These are phyloP conservation scores for Diabrotica virgifera DNA, from an alignment of 1,140 invertebrate species.

Conservation along the genomic window DNA sequence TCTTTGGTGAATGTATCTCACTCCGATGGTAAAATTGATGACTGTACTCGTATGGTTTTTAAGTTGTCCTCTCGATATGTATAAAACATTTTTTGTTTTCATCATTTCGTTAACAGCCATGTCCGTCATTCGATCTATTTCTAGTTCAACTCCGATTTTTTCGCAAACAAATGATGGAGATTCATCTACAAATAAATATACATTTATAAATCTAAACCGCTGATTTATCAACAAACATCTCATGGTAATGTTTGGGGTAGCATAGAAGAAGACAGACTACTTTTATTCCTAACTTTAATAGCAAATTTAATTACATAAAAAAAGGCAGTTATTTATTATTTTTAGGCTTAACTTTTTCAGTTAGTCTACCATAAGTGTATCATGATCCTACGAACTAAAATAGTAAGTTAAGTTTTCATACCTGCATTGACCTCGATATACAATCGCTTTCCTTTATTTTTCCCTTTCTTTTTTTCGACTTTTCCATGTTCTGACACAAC, in stretches of 20 bases:
- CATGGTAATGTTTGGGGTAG: too few relatives aligned
- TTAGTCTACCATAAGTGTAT: too few relatives aligned
- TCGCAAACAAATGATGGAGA: conserved; percentile 90
- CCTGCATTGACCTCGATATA: conserved; percentile 36
- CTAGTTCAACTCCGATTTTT: conserved; percentile 82
- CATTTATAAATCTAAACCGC: not conserved
- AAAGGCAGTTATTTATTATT: too few relatives aligned
- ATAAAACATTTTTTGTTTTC: conserved; percentile 75
- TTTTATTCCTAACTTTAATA: too few relatives aligned
- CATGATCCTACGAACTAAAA: not conserved
- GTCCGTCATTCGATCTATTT: conserved; percentile 85
- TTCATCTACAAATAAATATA: conserved; percentile 50
- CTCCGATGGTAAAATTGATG: conserved; percentile 78
- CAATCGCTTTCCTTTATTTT: conserved; percentile 46
- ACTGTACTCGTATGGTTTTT: conserved; percentile 87
- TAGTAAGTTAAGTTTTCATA: not conserved
- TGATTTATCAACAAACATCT: too few relatives aligned
- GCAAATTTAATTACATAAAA: too few relatives aligned
- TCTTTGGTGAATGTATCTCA: conserved; percentile 85
- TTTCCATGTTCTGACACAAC: conserved; percentile 80
- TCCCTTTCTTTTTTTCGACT: conserved; percentile 48
- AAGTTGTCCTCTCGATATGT: conserved; percentile 80
- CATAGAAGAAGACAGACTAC: too few relatives aligned
- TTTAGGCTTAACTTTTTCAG: too few relatives aligned
- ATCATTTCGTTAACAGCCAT: conserved; percentile 83